Evolutionary conservation across 2,797 vertebrate species (phyloP), one percentile per base, ranked within the genome.

Genomic region (Gallinago nigripennis): DNA sequence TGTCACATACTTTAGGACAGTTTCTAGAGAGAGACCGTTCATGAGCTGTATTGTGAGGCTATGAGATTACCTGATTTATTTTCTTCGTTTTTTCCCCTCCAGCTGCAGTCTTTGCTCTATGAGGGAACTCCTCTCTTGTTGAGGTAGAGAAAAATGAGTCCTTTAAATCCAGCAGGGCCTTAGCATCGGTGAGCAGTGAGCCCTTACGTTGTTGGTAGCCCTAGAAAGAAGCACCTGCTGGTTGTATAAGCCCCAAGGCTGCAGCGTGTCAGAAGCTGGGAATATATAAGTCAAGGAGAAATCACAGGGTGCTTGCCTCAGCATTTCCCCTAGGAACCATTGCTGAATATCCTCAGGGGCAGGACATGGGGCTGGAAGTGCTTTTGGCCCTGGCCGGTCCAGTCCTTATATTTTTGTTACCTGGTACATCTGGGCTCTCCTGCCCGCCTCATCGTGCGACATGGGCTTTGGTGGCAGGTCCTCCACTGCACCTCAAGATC

Each of bases 241-340:
- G 11, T 48, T 82, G 39, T 37, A 33, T 31, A 51, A 72, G 33
- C 4, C 10, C 16, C 33, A 46, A 30, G 46, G 19, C 65, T 65
- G 25, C 31, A 41, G 28, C 5, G 7, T 35, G 6, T 51, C 39
- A 18, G 70, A 75, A 78, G 18, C 33, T 79, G 75, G 18, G 33
- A 76, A 10, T 9, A 15, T 21, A 45, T 0, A n/a, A n/a, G 15
- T 6, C 24, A 20, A 50, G 28, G 27, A 28, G 60, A 54, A 70
- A 24, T 41, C 50, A 15, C 0, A 0, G 8, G 39, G 24, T 53
- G 15, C 15, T 86, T 66, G 6, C 19, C 5, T 18, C 6, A 2
- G 2, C 43, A 23, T 69, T 51, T 65, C 30, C 10, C n/a, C 3
- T 31, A 8, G 57, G 41, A 35, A 66, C 56, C 18, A 21, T 61